phyloP scores from a whole-genome alignment of 2,113 vertebrate genomes.

The Zosterops hypoxanthus region DNA sequence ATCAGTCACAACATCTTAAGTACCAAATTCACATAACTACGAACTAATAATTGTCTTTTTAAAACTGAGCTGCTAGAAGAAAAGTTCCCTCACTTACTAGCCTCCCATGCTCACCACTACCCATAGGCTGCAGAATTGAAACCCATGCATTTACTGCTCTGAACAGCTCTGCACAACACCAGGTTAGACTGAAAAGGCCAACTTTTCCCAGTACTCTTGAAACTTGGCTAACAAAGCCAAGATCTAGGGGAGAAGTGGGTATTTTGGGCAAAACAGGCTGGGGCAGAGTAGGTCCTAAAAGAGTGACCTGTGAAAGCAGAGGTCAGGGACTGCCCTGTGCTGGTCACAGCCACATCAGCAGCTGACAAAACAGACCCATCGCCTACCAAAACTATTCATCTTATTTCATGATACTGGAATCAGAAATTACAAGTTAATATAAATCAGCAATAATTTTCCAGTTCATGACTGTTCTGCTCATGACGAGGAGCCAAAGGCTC shows the following conservation, averaged over 20 bases:
- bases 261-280: background rate
- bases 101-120: background rate
- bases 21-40: background rate
- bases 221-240: background rate
- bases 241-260: background rate
- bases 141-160: background rate
- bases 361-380: fast-evolving
- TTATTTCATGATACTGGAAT: background rate
- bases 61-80: background rate
- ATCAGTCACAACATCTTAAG: background rate
- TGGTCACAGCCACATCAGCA: background rate
- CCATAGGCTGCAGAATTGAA: background rate
- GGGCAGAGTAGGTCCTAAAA: background rate
- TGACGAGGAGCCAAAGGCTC: background rate
- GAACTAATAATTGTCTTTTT: background rate
- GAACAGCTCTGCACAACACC: background rate
- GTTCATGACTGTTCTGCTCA: background rate
- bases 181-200: background rate
- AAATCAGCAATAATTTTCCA: background rate
- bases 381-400: background rate
- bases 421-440: background rate
- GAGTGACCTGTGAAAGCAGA: background rate
- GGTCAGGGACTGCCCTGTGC: background rate
- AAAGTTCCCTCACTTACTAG: background rate
- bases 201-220: background rate